These are phyloP conservation scores for Garra rufa DNA, from an alignment of 2,113 vertebrate species.

Conservation along the genomic window DNA sequence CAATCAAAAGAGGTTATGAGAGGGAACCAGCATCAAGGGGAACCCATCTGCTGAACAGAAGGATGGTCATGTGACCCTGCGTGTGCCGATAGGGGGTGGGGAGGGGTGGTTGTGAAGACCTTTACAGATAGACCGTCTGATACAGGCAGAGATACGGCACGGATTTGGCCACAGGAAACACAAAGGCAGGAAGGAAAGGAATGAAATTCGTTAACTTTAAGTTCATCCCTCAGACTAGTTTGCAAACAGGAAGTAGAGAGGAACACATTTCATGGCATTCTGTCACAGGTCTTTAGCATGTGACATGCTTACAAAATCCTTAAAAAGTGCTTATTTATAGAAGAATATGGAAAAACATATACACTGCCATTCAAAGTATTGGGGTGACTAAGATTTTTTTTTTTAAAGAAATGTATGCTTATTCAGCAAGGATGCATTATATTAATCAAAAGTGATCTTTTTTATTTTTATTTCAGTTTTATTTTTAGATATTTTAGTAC, in stretches of 20 bases:
- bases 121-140: conserved; percentile 1
- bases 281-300: neutral
- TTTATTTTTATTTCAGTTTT: no score
- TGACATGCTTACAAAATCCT: neutral
- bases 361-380: neutral
- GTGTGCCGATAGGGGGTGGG: conserved; percentile 63
- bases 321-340: neutral
- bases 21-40: conserved; percentile 30
- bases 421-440: neutral
- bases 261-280: neutral
- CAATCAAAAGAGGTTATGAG: conserved; percentile 58
- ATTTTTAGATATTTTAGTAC: no score
- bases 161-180: conserved; percentile 9
- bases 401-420: no score
- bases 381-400: no score
- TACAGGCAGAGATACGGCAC: neutral
- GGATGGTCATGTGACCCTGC: conserved; percentile 67
- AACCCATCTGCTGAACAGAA: conserved; percentile 65
- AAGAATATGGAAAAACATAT: neutral
- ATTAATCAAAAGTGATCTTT: neutral
- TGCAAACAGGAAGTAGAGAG: neutral
- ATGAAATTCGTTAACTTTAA: neutral
- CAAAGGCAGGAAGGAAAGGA: conserved; percentile 38
- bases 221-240: neutral
- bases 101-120: conserved; percentile 35